Percentiles rank a stretch among this genome's conserved stretches.
phyloP scores from a whole-genome alignment of 1,140 invertebrate species.

The Whitmania pigra region DNA sequence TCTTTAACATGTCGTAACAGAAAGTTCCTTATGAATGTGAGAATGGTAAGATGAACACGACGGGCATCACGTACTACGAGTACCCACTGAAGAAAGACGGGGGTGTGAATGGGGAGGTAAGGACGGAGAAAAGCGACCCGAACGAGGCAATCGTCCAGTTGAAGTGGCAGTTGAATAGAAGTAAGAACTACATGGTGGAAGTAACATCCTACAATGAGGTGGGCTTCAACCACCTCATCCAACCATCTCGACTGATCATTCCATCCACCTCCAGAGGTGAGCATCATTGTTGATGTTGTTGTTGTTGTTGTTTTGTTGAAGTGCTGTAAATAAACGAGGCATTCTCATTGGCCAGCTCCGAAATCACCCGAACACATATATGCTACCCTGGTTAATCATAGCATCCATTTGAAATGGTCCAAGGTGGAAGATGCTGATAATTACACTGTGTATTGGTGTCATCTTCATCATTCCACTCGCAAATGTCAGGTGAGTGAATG shows the following conservation, averaged over 20 bases:
- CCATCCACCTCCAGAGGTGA: background rate
- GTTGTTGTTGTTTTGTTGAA: background rate
- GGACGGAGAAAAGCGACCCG: background rate
- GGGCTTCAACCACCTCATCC: background rate
- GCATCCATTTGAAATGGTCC: background rate
- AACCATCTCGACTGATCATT: background rate
- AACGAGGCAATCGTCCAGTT: no score
- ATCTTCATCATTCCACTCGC: background rate
- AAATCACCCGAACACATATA: slow-evolving; percentile 1
- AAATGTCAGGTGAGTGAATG: background rate
- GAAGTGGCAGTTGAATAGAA: no score
- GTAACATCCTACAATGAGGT: background rate
- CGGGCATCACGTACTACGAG: background rate
- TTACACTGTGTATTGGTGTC: slow-evolving; percentile 4
- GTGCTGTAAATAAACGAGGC: background rate
- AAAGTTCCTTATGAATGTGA: background rate
- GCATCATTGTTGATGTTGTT: background rate
- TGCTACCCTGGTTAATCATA: background rate
- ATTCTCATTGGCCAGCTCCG: background rate
- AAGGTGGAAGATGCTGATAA: background rate
- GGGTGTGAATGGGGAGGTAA: background rate
- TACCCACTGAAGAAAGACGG: background rate
- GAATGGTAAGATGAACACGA: background rate
- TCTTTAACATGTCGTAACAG: background rate
- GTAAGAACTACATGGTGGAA: background rate